A percentile compares a stretch with the other conserved stretches of the same genome.
Evolutionary conservation across 2,888 invertebrate genomes (phyloP).

Genomic region (Aspidiotus rigidus): DNA sequence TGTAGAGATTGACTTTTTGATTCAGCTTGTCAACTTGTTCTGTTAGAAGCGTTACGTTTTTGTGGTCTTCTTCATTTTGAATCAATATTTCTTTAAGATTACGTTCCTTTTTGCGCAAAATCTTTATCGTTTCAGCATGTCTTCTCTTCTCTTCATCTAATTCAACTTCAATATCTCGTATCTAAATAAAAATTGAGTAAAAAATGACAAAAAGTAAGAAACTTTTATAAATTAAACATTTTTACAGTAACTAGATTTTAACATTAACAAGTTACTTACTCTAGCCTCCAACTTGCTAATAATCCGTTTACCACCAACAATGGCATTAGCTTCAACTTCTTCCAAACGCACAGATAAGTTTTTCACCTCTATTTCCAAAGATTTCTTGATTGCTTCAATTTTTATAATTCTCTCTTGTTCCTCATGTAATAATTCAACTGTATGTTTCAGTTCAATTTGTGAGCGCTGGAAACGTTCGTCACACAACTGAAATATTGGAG

Average conservation of each 20-base stretch:
- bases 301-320: slow-evolving; percentile 92
- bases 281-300: slow-evolving; percentile 93
- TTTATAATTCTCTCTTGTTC: slow-evolving; percentile 94
- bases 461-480: slow-evolving; percentile 94
- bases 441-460: slow-evolving; percentile 83
- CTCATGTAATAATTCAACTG: slow-evolving; percentile 85
- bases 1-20: slow-evolving; percentile 86
- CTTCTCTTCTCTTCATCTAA: slow-evolving; percentile 93
- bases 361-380: slow-evolving; percentile 94
- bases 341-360: slow-evolving; percentile 85
- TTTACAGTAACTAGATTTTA: neutral
- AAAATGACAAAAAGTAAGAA: slow-evolving; percentile 7
- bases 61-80: slow-evolving; percentile 93
- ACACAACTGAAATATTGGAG: slow-evolving; percentile 43
- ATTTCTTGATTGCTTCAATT: slow-evolving; percentile 95
- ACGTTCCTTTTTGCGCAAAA: slow-evolving; percentile 95
- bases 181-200: slow-evolving; percentile 43
- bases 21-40: slow-evolving; percentile 77
- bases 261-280: slow-evolving; percentile 42
- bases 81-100: slow-evolving; percentile 90
- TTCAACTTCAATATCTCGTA: slow-evolving; percentile 89
- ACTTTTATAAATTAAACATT: no score
- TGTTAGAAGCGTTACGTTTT: slow-evolving; percentile 84
- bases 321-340: slow-evolving; percentile 93
- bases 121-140: slow-evolving; percentile 94